These are phyloP conservation scores for Craniophora ligustri DNA, from an alignment of 2,888 invertebrate species.

Conservation along the genomic window DNA sequence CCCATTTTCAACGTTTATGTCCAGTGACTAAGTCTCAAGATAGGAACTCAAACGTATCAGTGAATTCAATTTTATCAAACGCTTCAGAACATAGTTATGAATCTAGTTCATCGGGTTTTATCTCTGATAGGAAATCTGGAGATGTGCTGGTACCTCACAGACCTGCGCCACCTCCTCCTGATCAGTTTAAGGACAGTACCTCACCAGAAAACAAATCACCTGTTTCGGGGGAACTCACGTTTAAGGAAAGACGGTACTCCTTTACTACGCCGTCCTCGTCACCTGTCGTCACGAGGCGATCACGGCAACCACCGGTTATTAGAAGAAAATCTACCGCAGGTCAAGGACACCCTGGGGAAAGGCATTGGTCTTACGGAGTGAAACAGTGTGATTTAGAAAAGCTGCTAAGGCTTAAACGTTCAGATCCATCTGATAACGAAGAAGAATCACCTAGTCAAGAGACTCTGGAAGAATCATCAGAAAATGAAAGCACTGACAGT, in stretches of 20 bases:
- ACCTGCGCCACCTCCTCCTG: conserved; percentile 84
- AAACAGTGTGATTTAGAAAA: conserved; percentile 83
- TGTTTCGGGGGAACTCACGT: conserved; percentile 59
- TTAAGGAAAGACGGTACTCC: conserved; percentile 72
- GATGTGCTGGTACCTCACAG: conserved; percentile 75
- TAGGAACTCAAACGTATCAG: conserved; percentile 83
- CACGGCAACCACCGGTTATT: conserved; percentile 82
- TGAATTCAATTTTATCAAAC: conserved; percentile 85
- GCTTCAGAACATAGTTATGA: conserved; percentile 82
- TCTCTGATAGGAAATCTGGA: conserved; percentile 80
- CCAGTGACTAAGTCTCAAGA: conserved; percentile 79
- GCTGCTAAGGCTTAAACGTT: conserved; percentile 78
- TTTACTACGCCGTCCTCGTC: conserved; percentile 78
- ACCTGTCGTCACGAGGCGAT: conserved; percentile 75
- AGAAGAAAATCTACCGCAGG: conserved; percentile 78
- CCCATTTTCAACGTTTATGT: conserved; percentile 76
- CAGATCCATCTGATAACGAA: conserved; percentile 80
- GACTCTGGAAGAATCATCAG: conserved; percentile 49
- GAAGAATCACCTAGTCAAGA: conserved; percentile 62
- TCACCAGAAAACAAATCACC: conserved; percentile 72
- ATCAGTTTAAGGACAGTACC: conserved; percentile 73
- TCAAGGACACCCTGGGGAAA: conserved; percentile 73
- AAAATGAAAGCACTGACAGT: conserved; percentile 67
- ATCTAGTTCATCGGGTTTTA: conserved; percentile 85
- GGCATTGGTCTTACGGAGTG: conserved; percentile 85